Percentiles rank a stretch among this genome's conserved stretches.
These are phyloP conservation scores for Mesembrinibis cayennensis DNA, from an alignment of 2,113 vertebrate species.

Conservation along the genomic window DNA sequence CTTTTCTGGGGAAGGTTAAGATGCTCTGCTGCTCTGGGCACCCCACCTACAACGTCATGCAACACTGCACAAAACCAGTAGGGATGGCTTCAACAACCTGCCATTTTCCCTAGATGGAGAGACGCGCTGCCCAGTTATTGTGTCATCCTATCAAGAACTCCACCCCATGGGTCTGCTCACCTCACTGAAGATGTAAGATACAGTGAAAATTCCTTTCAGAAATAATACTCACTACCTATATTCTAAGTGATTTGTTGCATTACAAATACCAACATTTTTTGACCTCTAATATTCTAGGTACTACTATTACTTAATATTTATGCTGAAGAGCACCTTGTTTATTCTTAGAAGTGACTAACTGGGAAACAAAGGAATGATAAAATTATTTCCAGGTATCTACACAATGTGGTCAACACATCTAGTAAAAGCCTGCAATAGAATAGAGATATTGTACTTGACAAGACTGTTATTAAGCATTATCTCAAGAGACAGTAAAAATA, in stretches of 20 bases:
- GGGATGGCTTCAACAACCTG: background rate
- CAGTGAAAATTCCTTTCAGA: background rate
- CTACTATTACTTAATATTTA: background rate
- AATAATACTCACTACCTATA: background rate
- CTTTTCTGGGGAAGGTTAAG: background rate
- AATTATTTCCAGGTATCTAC: background rate
- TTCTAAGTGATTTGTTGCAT: background rate
- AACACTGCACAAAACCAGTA: background rate
- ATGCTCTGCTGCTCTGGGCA: background rate
- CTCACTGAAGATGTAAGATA: background rate
- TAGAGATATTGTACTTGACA: background rate
- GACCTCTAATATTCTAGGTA: background rate
- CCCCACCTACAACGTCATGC: background rate
- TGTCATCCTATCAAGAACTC: background rate
- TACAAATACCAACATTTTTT: background rate
- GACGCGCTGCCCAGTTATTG: background rate
- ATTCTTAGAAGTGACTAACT: background rate
- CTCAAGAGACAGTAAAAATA: background rate
- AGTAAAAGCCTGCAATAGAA: background rate
- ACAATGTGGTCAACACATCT: background rate
- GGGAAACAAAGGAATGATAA: background rate
- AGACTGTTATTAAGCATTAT: background rate
- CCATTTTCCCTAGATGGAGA: rapidly evolving
- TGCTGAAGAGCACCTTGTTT: background rate
- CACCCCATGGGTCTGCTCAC: background rate